Percentiles rank a stretch among this genome's conserved stretches.
Evolutionary conservation across 1,140 invertebrate genomes (phyloP).

Genomic region (Maniola jurtina): DNA sequence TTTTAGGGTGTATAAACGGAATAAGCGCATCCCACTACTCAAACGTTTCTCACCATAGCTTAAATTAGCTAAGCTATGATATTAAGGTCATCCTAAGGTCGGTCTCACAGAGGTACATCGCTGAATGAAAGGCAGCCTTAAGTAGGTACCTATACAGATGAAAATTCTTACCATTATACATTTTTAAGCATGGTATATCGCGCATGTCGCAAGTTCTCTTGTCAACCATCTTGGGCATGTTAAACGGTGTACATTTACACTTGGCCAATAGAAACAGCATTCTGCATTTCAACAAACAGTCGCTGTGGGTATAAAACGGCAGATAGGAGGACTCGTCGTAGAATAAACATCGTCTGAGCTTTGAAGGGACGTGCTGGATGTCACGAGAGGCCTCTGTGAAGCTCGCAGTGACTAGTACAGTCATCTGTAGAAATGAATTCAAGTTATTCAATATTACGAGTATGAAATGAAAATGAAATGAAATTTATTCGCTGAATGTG

Average conservation of each 20-base stretch:
- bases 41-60: too few relatives aligned
- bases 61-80: too few relatives aligned
- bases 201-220: constrained; percentile 69
- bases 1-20: too few relatives aligned
- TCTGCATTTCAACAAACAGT: constrained; percentile 79
- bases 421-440: constrained; percentile 50
- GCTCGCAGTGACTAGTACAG: constrained; percentile 59
- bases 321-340: constrained; percentile 69
- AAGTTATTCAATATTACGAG: too few relatives aligned
- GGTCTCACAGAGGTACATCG: too few relatives aligned
- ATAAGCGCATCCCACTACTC: too few relatives aligned
- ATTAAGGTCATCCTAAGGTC: too few relatives aligned
- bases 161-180: constrained; percentile 50
- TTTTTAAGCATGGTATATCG: constrained; percentile 61
- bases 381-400: constrained; percentile 66
- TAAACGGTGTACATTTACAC: constrained; percentile 80
- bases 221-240: constrained; percentile 67
- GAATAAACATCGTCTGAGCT: constrained; percentile 66
- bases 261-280: constrained; percentile 73
- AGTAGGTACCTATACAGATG: too few relatives aligned
- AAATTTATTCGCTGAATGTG: too few relatives aligned
- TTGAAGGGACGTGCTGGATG: constrained; percentile 62
- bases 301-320: constrained; percentile 68
- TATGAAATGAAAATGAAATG: too few relatives aligned
- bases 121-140: too few relatives aligned